Evolutionary conservation across 2,797 vertebrate species (phyloP).

Genomic region (Rhabdophis nuchalis): DNA sequence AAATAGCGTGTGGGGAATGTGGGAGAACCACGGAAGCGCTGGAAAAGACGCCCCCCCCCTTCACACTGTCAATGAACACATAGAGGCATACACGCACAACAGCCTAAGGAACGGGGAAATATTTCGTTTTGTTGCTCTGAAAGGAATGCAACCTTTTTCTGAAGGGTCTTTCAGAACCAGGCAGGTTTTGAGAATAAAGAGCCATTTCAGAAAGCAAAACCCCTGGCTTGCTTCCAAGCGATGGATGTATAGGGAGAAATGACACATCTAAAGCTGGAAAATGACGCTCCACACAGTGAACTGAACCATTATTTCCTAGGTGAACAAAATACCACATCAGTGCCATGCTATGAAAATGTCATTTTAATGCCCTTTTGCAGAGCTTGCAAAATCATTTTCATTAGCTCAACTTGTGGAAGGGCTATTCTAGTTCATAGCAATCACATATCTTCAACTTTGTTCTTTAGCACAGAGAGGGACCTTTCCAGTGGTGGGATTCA

Average conservation of each 20-base stretch:
- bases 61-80: not conserved
- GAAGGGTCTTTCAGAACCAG: slow-evolving; percentile 4
- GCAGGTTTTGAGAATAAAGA: slow-evolving; percentile 8
- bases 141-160: not conserved
- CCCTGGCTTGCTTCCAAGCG: not conserved
- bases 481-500: not conserved
- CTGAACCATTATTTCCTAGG: not conserved
- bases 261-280: not conserved
- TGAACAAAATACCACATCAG: not conserved
- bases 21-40: not conserved
- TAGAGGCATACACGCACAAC: not conserved
- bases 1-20: not conserved
- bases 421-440: not conserved
- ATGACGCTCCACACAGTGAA: not conserved
- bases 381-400: not conserved
- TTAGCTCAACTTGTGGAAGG: not conserved
- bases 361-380: not conserved
- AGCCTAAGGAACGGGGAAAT: not conserved
- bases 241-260: not conserved
- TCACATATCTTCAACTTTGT: not conserved
- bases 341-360: slow-evolving; percentile 11
- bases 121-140: not conserved
- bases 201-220: not conserved
- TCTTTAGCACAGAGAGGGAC: not conserved
- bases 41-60: not conserved